Base-by-base conservation (phyloP, 2,888 invertebrate genomes). In the Hofmannophila pseudospretella region DNA sequence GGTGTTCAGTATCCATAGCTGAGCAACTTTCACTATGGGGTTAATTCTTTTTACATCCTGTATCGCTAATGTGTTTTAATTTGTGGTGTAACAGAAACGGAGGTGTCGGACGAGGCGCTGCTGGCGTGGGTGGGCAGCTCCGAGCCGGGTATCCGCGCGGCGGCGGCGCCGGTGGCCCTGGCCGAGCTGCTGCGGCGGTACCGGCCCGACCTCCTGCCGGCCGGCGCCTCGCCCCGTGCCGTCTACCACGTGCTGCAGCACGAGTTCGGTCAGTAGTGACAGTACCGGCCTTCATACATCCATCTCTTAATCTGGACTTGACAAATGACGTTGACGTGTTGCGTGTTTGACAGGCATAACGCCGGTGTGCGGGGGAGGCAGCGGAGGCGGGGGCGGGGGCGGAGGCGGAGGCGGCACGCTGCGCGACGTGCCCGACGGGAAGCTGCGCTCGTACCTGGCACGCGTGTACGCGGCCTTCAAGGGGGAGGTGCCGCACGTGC, bases 401-500 rank as follows among this genome's bases (percentile, higher is more conserved):
- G 19, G 19, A 19, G 19, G 4, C 19, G 19, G 4, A 5, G 22
- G 22, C 22, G 96, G 96, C 58, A 93, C 94, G 72, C 89, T 90
- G 3, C 88, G 90, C 33, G 91, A 92, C 47, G 88, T 90, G 13
- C 90, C 93, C 0, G 95, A 96, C 65, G 91, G 91, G 47, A 90
- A 92, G 26, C 90, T 96, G 80, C 90, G 96, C 10, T 91, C 94
- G 35, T 98, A 97, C 70, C 86, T 98, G 43, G 92, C 94, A 32
- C 94, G 96, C 72, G 92, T 98, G 45, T 97, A 97, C 78, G 93
- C 94, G 69, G 92, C 92, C 36, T 97, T 98, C 87, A 92, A 96
- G 56, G 95, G 96, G 30, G 96, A 97, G 78, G 95, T 96, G 57
- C 96, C 97, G 0, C 82, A 85, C 38, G 54, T 84, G 4, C 64